Evolutionary conservation across 2,888 invertebrate species (phyloP).

Genomic region (Orthonychiurus folsomi): DNA sequence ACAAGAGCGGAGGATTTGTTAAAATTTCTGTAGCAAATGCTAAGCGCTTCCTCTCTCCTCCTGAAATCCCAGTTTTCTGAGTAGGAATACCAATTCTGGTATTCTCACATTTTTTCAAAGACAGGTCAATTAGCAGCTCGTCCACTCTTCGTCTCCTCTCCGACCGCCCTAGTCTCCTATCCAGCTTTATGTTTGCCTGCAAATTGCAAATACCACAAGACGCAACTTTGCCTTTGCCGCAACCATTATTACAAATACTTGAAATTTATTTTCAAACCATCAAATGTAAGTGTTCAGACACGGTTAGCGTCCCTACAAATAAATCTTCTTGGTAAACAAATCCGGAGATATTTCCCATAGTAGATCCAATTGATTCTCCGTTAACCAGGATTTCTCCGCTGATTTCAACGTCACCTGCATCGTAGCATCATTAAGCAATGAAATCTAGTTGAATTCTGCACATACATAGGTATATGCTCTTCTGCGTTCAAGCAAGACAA

Average conservation of each 20-base stretch:
- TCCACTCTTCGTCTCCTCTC: constrained; percentile 60
- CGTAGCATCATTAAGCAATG: too few species aligned
- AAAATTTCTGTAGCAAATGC: constrained; percentile 79
- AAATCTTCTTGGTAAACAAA: constrained; percentile 89
- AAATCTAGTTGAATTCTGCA: too few species aligned
- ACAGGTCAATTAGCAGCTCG: constrained; percentile 61
- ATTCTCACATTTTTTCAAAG: constrained; percentile 59
- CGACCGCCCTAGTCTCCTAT: constrained; percentile 54
- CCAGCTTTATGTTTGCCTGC: constrained; percentile 71
- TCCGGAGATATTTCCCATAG: constrained; percentile 71
- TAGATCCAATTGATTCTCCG: constrained; percentile 59
- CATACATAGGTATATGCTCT: too few species aligned
- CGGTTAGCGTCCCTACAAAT: constrained; percentile 75
- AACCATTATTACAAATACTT: background rate
- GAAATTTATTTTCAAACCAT: constrained; percentile 55
- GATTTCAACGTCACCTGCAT: constrained; percentile 61
- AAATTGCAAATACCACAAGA: constrained; percentile 20
- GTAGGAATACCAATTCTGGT: constrained; percentile 70
- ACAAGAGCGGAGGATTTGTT: constrained; percentile 48
- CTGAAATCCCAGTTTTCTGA: constrained; percentile 72
- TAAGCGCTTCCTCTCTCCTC: constrained; percentile 85
- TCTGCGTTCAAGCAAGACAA: constrained; percentile 31
- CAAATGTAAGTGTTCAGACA: constrained; percentile 74
- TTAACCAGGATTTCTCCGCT: constrained; percentile 76
- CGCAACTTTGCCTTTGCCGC: background rate